Evolutionary conservation across 2,888 invertebrate genomes (phyloP), one percentile per base, ranked within the genome.

Genomic region (Philereme vetulata): DNA sequence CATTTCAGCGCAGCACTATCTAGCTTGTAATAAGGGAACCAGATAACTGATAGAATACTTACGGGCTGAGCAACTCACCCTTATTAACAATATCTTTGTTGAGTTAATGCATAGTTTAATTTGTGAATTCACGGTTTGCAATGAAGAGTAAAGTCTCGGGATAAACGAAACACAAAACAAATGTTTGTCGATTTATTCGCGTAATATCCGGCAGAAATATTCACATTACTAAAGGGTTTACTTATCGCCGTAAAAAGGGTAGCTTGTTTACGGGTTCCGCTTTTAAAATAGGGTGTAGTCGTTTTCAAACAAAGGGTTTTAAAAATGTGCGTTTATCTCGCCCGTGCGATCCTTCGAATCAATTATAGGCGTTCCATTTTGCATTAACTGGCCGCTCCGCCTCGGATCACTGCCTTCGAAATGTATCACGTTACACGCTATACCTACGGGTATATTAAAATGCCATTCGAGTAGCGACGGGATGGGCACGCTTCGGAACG

Each of bases 251-350:
- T 76, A 77, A 77, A 80, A 82, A 80, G 77, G 80, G 79, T 78
- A 70, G 72, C 71, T 73, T 79, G 77, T 81, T 77, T 79, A 76
- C 73, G 67, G 71, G 67, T 69, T 64, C 56, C 52, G 56, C 62
- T 54, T 62, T 71, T 51, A 68, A 62, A 67, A 70, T 59, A 51
- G 71, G 65, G 64, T 70, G 59, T 73, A 75, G 75, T 82, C 81
- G 81, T 82, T 82, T 82, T 82, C 80, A 71, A 82, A 78, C 77
- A 78, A 82, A 78, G 71, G 66, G 73, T 75, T 74, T 75, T 74
- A 72, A 76, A 78, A 78, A 76, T 67, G 74, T 66, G 54, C 69
- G 71, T 67, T 77, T 76, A 80, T 78, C 77, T 76, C 72, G 57
- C 63, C 66, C 66, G 66, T 52, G 65, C 67, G 65, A 70, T 77